A percentile compares a stretch with the other conserved stretches of the same genome.
Conservation (phyloP, 2,797 vertebrate genomes). For the Chrysocyon brachyurus region DNA sequence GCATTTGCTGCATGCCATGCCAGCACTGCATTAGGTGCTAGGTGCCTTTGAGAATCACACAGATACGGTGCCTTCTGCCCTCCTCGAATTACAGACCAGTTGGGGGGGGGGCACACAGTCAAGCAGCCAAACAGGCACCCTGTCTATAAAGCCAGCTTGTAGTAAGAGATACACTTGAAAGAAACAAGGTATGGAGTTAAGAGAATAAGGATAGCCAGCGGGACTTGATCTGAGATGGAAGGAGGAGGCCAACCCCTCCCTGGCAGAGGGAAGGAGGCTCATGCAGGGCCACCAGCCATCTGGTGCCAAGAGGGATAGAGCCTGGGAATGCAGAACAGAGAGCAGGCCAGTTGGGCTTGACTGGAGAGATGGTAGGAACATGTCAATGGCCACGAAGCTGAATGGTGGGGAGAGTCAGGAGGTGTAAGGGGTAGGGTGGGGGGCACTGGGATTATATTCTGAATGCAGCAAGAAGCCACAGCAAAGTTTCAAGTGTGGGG, state of each 20-base stretch:
- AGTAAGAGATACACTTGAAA: neutral
- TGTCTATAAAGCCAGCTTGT: neutral
- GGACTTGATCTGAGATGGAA: neutral
- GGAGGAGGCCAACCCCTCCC: neutral
- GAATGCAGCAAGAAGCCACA: neutral
- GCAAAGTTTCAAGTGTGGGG: neutral
- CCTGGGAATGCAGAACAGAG: neutral
- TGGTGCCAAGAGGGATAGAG: neutral
- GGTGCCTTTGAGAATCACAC: accelerated
- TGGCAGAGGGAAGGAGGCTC: neutral
- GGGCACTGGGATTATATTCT: neutral
- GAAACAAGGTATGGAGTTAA: neutral
- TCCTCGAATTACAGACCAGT: neutral
- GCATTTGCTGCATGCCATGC: neutral
- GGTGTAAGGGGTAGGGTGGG: neutral
- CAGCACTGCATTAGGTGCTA: accelerated
- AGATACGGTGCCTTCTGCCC: accelerated
- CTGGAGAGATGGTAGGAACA: neutral
- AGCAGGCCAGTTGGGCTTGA: neutral
- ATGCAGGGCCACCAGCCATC: neutral
- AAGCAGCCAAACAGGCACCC: neutral
- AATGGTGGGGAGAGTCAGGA: neutral
- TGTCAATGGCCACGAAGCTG: neutral
- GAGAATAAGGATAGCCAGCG: accelerated
- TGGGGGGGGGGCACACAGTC: neutral